Evolutionary conservation across 2,113 vertebrate genomes (phyloP), one percentile per base, ranked within the genome.

Genomic region (Podocnemis expansa): DNA sequence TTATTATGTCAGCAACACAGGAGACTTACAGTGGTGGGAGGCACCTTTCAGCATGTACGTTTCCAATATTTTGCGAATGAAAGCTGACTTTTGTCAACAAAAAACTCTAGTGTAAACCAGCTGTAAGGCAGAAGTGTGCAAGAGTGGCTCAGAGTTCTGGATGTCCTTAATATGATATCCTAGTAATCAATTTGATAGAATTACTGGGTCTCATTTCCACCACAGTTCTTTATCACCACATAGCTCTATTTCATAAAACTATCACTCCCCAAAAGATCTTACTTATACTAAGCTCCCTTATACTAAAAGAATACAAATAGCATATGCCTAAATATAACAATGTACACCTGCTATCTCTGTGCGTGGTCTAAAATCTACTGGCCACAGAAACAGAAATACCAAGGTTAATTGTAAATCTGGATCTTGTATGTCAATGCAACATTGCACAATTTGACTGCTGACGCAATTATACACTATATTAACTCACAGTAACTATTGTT

Each of bases 401-500:
- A 73, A 41, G 38, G 38, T 25, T n/a, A 41, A 38, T 41, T 9
- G 21, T 10, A 73, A 67, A 41, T 73, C 70, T 41, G 38, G 70
- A 73, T 73, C 19, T 41, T 41, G 70, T 22, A 41, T 10, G 21
- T 73, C 4, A 73, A 22, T 41, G 38, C 21, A 43, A 38, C n/a
- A 41, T 47, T 47, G 47, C 47, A 47, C 47, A 38, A 41, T 21
- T 11, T 43, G 70, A n/a, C 0, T 19, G 73, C 17, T 10, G 0
- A n/a, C 2, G 29, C 67, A 47, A 16, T 8, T 78, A 19, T 0
- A 10, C 70, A 75, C 14, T 5, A 1, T 9, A 76, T 47, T 8
- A 70, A 73, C 1, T 14, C 3, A 0, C 79, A 88, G 24, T 2
- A 2, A 8, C 14, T 0, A 0, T 5, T 73, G 41, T 89, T 27